Conservation (phyloP, 2,113 vertebrate species). For the Pseudorasbora parva region DNA sequence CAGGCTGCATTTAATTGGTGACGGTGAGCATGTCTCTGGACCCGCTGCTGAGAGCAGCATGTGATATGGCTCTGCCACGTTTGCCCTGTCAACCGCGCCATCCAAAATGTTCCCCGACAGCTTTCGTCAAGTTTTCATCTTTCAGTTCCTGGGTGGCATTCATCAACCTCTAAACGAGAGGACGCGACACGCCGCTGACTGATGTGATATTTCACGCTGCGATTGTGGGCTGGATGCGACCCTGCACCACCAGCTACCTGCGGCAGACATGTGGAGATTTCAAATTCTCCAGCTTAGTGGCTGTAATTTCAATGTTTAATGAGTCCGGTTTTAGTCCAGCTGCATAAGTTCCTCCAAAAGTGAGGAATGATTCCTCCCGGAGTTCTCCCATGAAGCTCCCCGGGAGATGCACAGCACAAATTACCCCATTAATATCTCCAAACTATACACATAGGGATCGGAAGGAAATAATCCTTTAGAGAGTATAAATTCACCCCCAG, state of each 20-base stretch:
- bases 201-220: conserved; percentile 67
- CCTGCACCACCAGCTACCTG: not conserved
- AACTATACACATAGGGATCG: conserved; percentile 66
- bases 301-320: conserved; percentile 48
- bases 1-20: conserved; percentile 75
- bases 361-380: conserved; percentile 70
- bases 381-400: conserved; percentile 70
- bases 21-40: conserved; percentile 53
- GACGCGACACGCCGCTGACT: conserved; percentile 68
- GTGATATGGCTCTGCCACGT: conserved; percentile 41
- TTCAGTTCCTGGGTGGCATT: conserved; percentile 76
- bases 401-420: conserved; percentile 73
- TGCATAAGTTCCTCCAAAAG: conserved; percentile 70
- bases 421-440: conserved; percentile 86
- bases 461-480: conserved; percentile 58
- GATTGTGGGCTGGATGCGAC: conserved; percentile 63
- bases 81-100: conserved; percentile 66
- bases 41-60: conserved; percentile 41
- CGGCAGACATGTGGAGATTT: not conserved
- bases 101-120: conserved; percentile 75
- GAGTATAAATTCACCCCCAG: conserved; percentile 70
- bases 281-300: not conserved
- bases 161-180: conserved; percentile 78
- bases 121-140: conserved; percentile 58
- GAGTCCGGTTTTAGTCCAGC: conserved; percentile 72